Evolutionary conservation across 2,113 vertebrate genomes (phyloP).

Genomic region (Oxygymnocypris stewartii): DNA sequence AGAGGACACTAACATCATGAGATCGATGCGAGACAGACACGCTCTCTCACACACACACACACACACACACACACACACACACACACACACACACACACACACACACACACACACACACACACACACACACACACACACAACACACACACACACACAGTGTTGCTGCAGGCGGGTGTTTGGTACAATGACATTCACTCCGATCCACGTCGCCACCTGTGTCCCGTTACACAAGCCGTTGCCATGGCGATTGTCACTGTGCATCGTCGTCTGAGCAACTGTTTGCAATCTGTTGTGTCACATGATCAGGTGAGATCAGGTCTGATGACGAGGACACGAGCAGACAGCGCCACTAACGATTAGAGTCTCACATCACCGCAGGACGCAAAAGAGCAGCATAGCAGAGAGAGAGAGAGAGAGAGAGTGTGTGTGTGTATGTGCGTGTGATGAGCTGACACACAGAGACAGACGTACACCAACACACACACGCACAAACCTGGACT

Average conservation of each 20-base stretch:
- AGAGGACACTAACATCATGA: background rate
- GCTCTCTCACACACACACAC: too few relatives aligned
- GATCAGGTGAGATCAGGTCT: conserved; percentile 4
- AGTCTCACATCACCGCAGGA: background rate
- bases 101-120: background rate
- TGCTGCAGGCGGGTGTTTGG: background rate
- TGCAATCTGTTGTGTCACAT: conserved; percentile 48
- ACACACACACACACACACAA: too few relatives aligned
- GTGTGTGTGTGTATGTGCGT: background rate
- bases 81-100: too few relatives aligned
- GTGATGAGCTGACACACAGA: background rate
- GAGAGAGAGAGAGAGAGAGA: background rate
- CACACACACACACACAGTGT: background rate
- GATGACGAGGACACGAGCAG: conserved; percentile 26
- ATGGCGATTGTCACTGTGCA: conserved; percentile 48
- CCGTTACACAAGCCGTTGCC: conserved; percentile 34
- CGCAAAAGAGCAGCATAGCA: conserved; percentile 2
- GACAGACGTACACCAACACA: background rate
- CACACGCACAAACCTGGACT: too few relatives aligned
- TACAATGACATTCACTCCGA: background rate
- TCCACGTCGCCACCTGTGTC: background rate
- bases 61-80: too few relatives aligned
- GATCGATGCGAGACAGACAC: background rate
- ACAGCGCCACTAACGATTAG: conserved; percentile 38
- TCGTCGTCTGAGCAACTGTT: conserved; percentile 46